Conservation (phyloP, 2,113 vertebrate genomes). For the chimpanzee (Pan troglodytes) region DNA sequence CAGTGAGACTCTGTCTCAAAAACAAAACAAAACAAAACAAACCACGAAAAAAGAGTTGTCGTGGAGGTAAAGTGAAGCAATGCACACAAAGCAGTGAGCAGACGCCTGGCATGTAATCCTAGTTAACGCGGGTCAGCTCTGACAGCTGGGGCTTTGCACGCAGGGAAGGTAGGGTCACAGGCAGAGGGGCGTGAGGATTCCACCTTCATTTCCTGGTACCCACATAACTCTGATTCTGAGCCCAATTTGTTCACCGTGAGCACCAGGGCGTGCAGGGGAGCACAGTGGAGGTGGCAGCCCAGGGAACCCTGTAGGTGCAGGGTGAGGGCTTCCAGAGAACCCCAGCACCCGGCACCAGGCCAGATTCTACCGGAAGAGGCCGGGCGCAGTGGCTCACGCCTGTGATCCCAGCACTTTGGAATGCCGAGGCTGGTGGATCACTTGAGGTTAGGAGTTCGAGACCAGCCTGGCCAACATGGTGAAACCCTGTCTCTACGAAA, state of each 20-base stretch:
- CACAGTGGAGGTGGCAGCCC: no score
- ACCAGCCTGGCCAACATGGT: no score
- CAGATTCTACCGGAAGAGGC: background rate
- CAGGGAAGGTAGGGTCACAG: background rate
- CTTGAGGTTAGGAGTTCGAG: no score
- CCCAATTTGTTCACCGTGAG: background rate
- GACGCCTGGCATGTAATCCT: background rate
- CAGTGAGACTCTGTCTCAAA: background rate
- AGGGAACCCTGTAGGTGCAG: background rate
- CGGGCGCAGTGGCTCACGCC: no score
- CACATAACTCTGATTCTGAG: background rate
- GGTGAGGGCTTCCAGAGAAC: fast-evolving
- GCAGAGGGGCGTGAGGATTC: fast-evolving
- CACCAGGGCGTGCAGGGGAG: no score
- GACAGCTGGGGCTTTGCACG: background rate
- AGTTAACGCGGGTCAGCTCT: background rate
- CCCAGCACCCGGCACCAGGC: background rate
- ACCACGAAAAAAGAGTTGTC: fast-evolving
- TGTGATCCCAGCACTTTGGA: no score
- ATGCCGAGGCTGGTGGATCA: no score
- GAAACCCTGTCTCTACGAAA: no score
- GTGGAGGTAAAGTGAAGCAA: background rate
- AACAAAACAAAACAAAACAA: background rate
- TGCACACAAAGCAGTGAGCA: fast-evolving
- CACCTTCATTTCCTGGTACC: no score